Percentiles rank a stretch among this genome's conserved stretches.
Conservation (phyloP, 2,113 vertebrate species). For the Cyprinus carpio region DNA sequence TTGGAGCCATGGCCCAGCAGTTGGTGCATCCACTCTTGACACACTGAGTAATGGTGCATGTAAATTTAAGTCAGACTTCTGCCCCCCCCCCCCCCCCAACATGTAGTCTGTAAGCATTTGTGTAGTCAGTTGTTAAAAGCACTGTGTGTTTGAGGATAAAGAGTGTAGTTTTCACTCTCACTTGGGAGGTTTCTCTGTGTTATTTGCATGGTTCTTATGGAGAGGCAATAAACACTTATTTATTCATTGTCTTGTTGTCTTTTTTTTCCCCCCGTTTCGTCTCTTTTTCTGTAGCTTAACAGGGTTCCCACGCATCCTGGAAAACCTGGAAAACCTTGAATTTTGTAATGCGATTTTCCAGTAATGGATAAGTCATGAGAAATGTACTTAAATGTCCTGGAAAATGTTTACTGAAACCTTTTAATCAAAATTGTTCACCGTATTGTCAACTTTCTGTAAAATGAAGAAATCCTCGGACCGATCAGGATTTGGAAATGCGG, state of each 20-base stretch:
- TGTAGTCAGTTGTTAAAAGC: not conserved
- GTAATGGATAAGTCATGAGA: slow-evolving; percentile 1
- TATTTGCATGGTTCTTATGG: slow-evolving; percentile 11
- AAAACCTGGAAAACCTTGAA: slow-evolving; percentile 31
- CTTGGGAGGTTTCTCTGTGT: not conserved
- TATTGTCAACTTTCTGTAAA: not conserved
- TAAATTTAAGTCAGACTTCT: not conserved
- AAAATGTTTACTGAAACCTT: not conserved
- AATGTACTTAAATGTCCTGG: not conserved
- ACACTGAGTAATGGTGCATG: not conserved
- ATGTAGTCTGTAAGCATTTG: not conserved
- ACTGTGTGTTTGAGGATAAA: not conserved
- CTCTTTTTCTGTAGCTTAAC: slow-evolving; percentile 34
- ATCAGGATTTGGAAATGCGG: not conserved
- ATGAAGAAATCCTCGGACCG: not conserved
- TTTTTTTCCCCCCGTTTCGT: not conserved
- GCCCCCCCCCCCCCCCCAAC: not conserved
- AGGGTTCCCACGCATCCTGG: slow-evolving; percentile 41
- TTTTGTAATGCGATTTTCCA: slow-evolving; percentile 12
- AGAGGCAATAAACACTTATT: slow-evolving; percentile 29
- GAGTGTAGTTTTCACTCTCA: slow-evolving; percentile 8
- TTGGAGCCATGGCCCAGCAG: slow-evolving; percentile 7
- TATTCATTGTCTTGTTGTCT: slow-evolving; percentile 9
- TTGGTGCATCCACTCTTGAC: not conserved
- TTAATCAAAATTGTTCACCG: not conserved